Base-by-base conservation (phyloP, 2,113 vertebrate genomes). In the Cyprinodon tularosa region DNA sequence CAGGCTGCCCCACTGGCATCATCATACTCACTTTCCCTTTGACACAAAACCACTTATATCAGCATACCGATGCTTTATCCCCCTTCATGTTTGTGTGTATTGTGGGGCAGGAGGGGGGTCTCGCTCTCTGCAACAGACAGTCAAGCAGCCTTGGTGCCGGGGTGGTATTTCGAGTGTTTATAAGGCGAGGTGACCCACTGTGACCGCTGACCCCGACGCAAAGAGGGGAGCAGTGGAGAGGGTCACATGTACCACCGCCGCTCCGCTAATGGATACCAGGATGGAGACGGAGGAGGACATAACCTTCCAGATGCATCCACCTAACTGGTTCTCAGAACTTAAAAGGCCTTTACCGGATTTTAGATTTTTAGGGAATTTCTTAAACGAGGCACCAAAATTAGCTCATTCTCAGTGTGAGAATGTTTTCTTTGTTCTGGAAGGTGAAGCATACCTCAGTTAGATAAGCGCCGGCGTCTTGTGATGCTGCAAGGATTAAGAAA, bases 151-250 rank as follows among this genome's bases (percentile, higher is more conserved):
- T 14, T 50, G 77, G 84, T 86, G 85, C 86, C 77, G 75, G 29
- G 42, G 68, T 83, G 86, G 90, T 82, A 92, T 90, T 88, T 88
- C 3, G 72, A 90, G 89, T 90, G 92, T 92, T 91, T 89, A 88
- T 84, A 84, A 90, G 88, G 87, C 72, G 78, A 82, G 86, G 86
- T 89, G 91, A 93, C 92, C 91, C 74, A 36, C 40, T 61, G 64
- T 89, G 86, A 92, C 87, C 89, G 76, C 61, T 88, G 87, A 90
- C 91, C 92, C 71, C 0, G 14, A 65, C 68, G 78, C 79, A 87
- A 78, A 76, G 38, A 2, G 60, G 65, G 68, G 10, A 69, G 71
- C 65, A 11, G 60, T 22, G 63, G 44, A 68, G 71, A 57, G 63
- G 53, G 72, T 66, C 67, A 72, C 79, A 71, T 80, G 66, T 78